Base-by-base conservation (phyloP, 30 jellyfish, hydroid and myxozoan genomes). In the Hydra vulgaris region DNA sequence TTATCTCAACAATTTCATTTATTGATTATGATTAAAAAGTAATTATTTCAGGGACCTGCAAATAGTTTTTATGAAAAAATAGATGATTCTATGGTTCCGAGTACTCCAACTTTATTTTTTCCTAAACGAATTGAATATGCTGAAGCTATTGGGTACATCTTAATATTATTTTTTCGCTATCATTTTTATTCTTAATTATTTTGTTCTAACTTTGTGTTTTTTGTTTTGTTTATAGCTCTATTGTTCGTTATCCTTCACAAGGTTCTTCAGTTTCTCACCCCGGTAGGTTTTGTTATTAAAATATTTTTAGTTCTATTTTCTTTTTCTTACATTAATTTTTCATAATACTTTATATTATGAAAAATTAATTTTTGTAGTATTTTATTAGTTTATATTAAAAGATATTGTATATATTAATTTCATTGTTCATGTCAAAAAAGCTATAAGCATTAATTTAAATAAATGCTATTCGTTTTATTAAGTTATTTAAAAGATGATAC, bases 71-170 rank as follows among this genome's bases (percentile, higher is more conserved):
- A 81, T 77, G 98, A 92, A 18, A 95, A 92, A 18, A 94, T 96
- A 0, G 98, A 92, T 26, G 98, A 92, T 82, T 87, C 95, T 53
- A 92, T 96, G 8, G 98, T 92, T 20, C 98, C 98, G 17, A 92
- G 98, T 77, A 92, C 98, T 18, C 98, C 98, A 25, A 92, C 98
- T 12, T 72, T 92, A 77, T 92, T 74, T 68, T 86, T 87, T 69
- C 96, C 98, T 25, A 91, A 92, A 76, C 71, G 98, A 84, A 87
- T 92, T 0, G 98, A 92, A 70, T 92, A 86, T 74, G 98, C 98
- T 7, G 98, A 92, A 66, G 98, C 98, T 23, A 96, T 92, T 26
- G 86, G 98, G 98, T 92, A 70, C 15, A 78, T 26, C 70, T 26
- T 66, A 23, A 21, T 27, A 3, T 7, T 15, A 27, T n/a, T 17